Evolutionary conservation across 2,888 invertebrate species (phyloP).

Genomic region (Gortyna flavago): DNA sequence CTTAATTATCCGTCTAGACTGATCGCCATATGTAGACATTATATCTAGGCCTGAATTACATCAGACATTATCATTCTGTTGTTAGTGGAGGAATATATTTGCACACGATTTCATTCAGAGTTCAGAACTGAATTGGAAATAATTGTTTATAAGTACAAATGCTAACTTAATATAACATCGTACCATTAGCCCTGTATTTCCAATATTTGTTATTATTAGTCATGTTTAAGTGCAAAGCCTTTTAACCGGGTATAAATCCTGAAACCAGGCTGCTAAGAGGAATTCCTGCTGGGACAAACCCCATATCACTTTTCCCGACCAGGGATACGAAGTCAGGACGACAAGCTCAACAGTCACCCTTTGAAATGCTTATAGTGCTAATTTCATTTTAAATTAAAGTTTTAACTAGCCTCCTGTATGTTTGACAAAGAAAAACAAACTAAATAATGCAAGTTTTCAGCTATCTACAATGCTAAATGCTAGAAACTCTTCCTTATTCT

Average conservation of each 20-base stretch:
- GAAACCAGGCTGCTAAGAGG: background rate
- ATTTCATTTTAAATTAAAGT: slow-evolving; percentile 7
- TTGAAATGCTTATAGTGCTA: background rate
- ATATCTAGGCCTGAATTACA: slow-evolving; percentile 6
- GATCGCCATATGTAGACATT: slow-evolving; percentile 3
- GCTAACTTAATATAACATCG: background rate
- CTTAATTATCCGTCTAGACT: slow-evolving; percentile 51
- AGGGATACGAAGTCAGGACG: background rate
- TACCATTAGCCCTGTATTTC: no score
- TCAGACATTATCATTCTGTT: background rate
- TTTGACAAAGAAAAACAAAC: slow-evolving; percentile 7
- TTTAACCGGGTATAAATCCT: background rate
- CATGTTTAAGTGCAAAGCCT: no score
- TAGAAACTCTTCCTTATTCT: slow-evolving; percentile 14
- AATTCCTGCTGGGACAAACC: background rate
- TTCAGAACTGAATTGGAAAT: slow-evolving; percentile 1
- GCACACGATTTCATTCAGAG: no score
- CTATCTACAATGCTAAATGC: slow-evolving; percentile 40
- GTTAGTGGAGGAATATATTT: background rate
- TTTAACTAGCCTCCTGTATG: background rate
- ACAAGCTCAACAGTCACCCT: background rate
- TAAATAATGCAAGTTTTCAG: slow-evolving; percentile 1
- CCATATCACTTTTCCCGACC: background rate
- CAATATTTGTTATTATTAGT: no score
- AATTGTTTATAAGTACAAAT: background rate